Evolutionary conservation across 1,140 invertebrate genomes (phyloP).

Genomic region (Spodoptera litura): DNA sequence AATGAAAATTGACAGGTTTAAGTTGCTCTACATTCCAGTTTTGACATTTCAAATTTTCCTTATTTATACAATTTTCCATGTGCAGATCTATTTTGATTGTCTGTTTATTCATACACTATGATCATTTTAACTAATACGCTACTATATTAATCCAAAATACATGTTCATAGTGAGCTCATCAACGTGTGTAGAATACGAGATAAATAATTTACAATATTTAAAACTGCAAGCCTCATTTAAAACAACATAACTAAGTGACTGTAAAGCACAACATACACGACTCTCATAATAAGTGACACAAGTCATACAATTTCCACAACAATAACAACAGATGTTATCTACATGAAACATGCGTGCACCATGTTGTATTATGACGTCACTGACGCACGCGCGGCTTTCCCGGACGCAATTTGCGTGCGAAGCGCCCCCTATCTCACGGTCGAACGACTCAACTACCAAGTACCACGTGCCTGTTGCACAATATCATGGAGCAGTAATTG

Average conservation of each 20-base stretch:
- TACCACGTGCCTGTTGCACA: slow-evolving; percentile 27
- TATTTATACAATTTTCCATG: too few species aligned
- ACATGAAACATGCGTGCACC: not conserved
- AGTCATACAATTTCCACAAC: slow-evolving; percentile 3
- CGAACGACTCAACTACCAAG: not conserved
- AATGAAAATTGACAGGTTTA: slow-evolving; percentile 7
- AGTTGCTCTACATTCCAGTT: not conserved
- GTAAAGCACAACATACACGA: not conserved
- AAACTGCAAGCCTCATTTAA: not conserved
- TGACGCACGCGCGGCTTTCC: slow-evolving; percentile 28
- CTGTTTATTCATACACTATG: too few species aligned
- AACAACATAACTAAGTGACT: not conserved
- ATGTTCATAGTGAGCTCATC: too few species aligned
- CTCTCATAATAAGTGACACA: not conserved
- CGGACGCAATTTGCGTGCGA: slow-evolving; percentile 30
- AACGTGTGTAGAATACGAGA: too few species aligned
- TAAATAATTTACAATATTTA: not conserved
- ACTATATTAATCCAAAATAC: too few species aligned
- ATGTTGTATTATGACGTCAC: slow-evolving; percentile 6
- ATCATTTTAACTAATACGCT: too few species aligned
- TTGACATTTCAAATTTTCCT: not conserved
- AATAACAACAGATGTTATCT: slow-evolving; percentile 17
- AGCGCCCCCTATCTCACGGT: slow-evolving; percentile 28
- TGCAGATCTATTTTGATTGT: too few species aligned
- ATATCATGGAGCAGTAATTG: not conserved